Conservation (phyloP, 1,140 invertebrate species). For the Habropoda laboriosa region DNA sequence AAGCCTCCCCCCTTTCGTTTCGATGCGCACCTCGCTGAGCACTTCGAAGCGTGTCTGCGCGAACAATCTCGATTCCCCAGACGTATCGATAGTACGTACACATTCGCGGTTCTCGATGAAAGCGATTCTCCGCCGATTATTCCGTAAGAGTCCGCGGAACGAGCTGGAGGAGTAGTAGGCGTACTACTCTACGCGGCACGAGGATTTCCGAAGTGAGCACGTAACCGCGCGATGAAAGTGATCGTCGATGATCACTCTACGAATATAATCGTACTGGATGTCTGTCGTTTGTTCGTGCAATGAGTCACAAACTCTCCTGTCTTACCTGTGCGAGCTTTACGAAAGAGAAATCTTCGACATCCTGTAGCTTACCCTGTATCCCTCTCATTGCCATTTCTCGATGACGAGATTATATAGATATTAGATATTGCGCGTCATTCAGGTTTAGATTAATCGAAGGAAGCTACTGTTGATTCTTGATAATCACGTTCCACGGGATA, state of each 20-base stretch:
- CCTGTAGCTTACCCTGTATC: too few species aligned
- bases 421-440: not conserved
- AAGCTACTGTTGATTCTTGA: not conserved
- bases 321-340: too few species aligned
- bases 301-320: too few species aligned
- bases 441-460: not conserved
- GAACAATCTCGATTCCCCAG: slow-evolving; percentile 19
- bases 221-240: not conserved
- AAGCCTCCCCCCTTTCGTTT: slow-evolving; percentile 34
- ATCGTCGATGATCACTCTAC: slow-evolving; percentile 6
- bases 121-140: slow-evolving; percentile 47
- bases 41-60: slow-evolving; percentile 42
- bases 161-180: not conserved
- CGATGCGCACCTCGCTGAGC: slow-evolving; percentile 45
- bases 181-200: not conserved
- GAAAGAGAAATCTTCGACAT: too few species aligned
- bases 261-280: not conserved
- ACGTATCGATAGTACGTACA: slow-evolving; percentile 52
- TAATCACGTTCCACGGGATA: not conserved
- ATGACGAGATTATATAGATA: not conserved
- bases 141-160: not conserved
- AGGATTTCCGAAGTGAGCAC: not conserved
- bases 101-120: slow-evolving; percentile 37
- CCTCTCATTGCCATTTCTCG: too few species aligned
- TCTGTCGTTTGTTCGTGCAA: too few species aligned